phyloP scores from a whole-genome alignment of 2,888 invertebrate species.

The Tanaodytes sp. region DNA sequence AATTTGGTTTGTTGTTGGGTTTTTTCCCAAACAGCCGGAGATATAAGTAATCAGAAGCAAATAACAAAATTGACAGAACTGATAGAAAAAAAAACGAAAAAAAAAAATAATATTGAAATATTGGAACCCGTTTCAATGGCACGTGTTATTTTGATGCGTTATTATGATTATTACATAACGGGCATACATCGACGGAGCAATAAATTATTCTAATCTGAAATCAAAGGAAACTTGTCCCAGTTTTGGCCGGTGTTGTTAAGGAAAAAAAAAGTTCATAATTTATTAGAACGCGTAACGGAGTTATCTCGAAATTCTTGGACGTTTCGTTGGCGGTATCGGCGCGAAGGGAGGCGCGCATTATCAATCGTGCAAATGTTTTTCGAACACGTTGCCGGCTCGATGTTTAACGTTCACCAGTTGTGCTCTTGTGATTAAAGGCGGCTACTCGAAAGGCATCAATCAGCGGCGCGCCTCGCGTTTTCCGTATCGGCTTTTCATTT shows the following conservation, averaged over 20 bases:
- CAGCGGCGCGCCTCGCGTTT: constrained; percentile 6
- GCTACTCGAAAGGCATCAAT: constrained; percentile 4
- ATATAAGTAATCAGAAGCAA: no score
- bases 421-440: constrained; percentile 39
- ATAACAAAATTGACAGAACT: no score
- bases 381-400: constrained; percentile 17
- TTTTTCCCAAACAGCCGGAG: no score
- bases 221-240: constrained; percentile 44
- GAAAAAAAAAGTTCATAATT: constrained; percentile 20
- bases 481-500: constrained; percentile 31
- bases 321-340: constrained; percentile 16
- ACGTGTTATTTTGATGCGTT: constrained; percentile 16
- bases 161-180: constrained; percentile 32
- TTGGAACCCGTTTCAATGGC: constrained; percentile 10
- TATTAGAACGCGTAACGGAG: constrained; percentile 20
- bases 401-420: constrained; percentile 25
- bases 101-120: no score
- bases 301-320: constrained; percentile 28
- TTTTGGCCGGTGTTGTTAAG: constrained; percentile 16
- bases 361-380: constrained; percentile 44
- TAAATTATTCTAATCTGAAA: constrained; percentile 47
- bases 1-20: no score
- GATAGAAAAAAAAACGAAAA: no score
- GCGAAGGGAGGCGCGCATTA: constrained; percentile 13
- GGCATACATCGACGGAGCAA: constrained; percentile 16